Evolutionary conservation across 2,888 invertebrate genomes (phyloP), one percentile per base, ranked within the genome.

Genomic region (Cephus sareptanus): DNA sequence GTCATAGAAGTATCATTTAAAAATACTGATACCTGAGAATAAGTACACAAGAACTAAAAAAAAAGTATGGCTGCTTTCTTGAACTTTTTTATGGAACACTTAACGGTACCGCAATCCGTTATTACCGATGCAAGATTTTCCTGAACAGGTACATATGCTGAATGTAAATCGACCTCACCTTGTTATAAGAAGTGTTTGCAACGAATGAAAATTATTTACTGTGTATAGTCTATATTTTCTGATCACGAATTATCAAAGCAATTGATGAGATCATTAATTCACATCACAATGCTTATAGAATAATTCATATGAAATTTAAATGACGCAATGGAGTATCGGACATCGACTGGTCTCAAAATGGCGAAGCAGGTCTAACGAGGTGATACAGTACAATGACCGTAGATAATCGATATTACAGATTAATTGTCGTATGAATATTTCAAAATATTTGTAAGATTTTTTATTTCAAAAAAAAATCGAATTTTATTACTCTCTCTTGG

Each of bases 61-160:
- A 12, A 35, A 40, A 15, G 23, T 23, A 15, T 1, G 23, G 11
- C 30, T 71, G 15, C 11, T 71, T 33, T 71, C 71, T 34, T 33
- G 12, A 34, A 30, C 13, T 30, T 15, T 71, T 71, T 76, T 83
- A 81, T 83, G 77, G 85, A 83, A 40, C 85, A 34, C 74, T 73
- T 85, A 85, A 86, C 85, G 86, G 85, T 85, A 84, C 81, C 69
- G 12, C 68, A 76, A 80, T 69, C 78, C 75, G 73, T 84, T 77
- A 81, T 83, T 83, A 81, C 79, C 79, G 74, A 84, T 76, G 74
- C 76, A 70, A 77, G 78, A 86, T 81, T 80, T 83, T 82, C 81
- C 81, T 81, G 81, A 80, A 74, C 23, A 40, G 6, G 13, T 40
- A 40, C 40, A 40, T 40, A 15, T 6, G 40, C 40, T 40, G 40